A percentile compares a stretch with the other conserved stretches of the same genome.
phyloP scores from a whole-genome alignment of 1,140 invertebrate genomes.

The Cyclina sinensis region DNA sequence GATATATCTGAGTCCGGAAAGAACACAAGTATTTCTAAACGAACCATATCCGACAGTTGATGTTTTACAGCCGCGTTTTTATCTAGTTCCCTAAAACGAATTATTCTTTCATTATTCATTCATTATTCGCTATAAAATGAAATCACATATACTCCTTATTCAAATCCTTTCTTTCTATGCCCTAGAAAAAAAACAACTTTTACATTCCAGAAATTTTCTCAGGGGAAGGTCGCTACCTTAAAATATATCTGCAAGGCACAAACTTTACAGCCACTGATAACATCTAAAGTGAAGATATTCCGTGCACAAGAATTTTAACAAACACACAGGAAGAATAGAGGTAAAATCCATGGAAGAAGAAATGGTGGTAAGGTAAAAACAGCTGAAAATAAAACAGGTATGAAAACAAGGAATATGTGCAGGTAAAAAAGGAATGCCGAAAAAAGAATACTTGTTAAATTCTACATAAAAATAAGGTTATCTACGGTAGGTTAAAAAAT shows the following conservation, averaged over 20 bases:
- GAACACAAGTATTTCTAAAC: no score
- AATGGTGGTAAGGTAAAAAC: not conserved
- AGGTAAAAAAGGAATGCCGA: not conserved
- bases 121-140: no score
- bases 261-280: not conserved
- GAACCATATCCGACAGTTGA: no score
- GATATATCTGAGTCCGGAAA: no score
- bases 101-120: no score
- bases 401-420: not conserved
- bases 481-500: not conserved
- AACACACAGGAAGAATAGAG: not conserved
- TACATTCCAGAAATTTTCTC: not conserved
- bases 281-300: not conserved
- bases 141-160: no score
- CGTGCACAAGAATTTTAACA: not conserved
- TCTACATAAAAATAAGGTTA: not conserved
- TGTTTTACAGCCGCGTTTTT: no score
- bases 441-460: not conserved
- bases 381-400: slow-evolving; percentile 1
- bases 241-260: not conserved
- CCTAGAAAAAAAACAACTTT: no score
- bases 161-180: no score
- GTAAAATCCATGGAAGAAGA: not conserved
- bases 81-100: no score
- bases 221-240: not conserved